Evolutionary conservation across 2,888 invertebrate species (phyloP), one percentile per base, ranked within the genome.

Genomic region (Trachelus stipa): DNA sequence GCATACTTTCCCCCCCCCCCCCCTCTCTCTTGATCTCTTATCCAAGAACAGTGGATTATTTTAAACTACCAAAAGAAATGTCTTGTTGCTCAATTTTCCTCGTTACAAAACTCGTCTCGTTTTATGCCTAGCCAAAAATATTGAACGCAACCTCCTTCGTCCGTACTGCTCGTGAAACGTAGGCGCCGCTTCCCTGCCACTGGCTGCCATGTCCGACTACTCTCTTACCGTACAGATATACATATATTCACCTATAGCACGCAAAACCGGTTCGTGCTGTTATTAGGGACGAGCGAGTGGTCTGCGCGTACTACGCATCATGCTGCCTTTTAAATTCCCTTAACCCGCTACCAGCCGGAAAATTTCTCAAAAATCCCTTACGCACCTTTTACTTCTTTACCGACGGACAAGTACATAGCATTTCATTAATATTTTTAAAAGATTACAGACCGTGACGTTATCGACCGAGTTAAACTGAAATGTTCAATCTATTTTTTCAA

Each of bases 251-350:
- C 9, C 56, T 23, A 56, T 56, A 56, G 56, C 23, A 56, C 56
- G 71, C 71, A 31, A 23, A 71, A 71, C 71, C 71, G 71, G 71
- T 71, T 71, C 71, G 30, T 31, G 71, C 23, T 71, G 71, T 71
- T 71, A 71, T 71, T 71, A 71, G 34, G 71, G 71, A 71, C 71
- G 30, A 71, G 23, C 71, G 12, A 23, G 34, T 31, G 6, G 34
- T 23, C n/a, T 33, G 71, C 30, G 71, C 31, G 71, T 71, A 71
- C 71, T 71, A 71, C 71, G 71, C 31, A 71, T 34, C 71, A 6
- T 34, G 71, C 23, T 33, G 71, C 9, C 71, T 71, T 71, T 71
- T 71, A 71, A 71, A 71, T 30, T 34, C 12, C 34, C 23, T 34
- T 23, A 56, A 56, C 23, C 56, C 23, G 9, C 56, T 56, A 23